These are phyloP conservation scores for Cephalotes varians DNA, from an alignment of 2,888 invertebrate genomes.

Conservation along the genomic window DNA sequence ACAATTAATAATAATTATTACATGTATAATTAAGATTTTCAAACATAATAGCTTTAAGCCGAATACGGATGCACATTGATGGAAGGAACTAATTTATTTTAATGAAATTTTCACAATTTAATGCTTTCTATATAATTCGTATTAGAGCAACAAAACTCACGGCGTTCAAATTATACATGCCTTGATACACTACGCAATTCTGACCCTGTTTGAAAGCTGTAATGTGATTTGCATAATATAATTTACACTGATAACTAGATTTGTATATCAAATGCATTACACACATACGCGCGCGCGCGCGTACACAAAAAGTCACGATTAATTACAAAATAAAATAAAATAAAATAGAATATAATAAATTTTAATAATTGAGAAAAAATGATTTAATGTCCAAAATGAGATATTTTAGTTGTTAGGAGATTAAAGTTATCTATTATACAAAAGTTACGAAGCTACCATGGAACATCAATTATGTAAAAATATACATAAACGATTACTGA, in stretches of 20 bases:
- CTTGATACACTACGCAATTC: constrained; percentile 7
- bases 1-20: too few relatives aligned
- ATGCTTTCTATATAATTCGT: constrained; percentile 1
- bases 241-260: neutral
- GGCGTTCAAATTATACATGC: constrained; percentile 1
- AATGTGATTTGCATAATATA: constrained; percentile 17
- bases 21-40: neutral
- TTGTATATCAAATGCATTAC: neutral
- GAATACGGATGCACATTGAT: neutral
- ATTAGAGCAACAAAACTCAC: neutral
- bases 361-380: neutral
- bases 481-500: neutral
- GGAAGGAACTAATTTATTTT: neutral
- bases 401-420: neutral
- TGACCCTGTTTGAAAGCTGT: constrained; percentile 22
- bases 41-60: neutral
- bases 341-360: neutral
- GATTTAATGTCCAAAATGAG: neutral
- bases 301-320: neutral
- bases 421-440: neutral
- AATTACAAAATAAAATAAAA: constrained; percentile 10
- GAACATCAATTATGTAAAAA: neutral
- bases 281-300: too few relatives aligned
- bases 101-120: constrained; percentile 23
- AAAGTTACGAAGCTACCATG: neutral